Base-by-base conservation (phyloP, 2,113 vertebrate genomes). In the Ammodramus savannarum region DNA sequence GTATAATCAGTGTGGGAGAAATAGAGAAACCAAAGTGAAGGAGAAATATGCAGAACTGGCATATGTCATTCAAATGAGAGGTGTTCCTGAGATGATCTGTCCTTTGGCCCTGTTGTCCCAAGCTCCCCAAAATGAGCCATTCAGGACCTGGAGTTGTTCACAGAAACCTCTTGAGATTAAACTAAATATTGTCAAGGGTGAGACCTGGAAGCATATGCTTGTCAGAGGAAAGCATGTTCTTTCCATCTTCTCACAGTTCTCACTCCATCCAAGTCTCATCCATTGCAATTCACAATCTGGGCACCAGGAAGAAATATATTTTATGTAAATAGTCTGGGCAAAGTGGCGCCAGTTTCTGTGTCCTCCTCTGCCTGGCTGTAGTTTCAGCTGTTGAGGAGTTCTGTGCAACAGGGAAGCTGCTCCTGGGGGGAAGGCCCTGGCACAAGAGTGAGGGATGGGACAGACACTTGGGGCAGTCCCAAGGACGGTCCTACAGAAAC, bases 351-450 rank as follows among this genome's bases (percentile, higher is more conserved):
- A 36, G 0, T 81, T 54, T 57, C 39, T 66, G 13, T 38, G n/a
- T 69, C 59, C 44, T 46, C 32, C n/a, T 43, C 59, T 25, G 8
- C 31, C 29, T 80, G 51, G 57, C 32, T 81, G n/a, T 16, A 61
- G 16, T 52, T 77, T 48, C 41, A 74, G 16, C 44, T 59, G 19
- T 10, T 55, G 34, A 46, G 44, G 43, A 63, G 34, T 32, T 83
- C 63, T 55, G 0, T n/a, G 0, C 20, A 14, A 16, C 29, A 26
- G 19, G 1, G 4, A 5, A 62, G 36, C 36, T 48, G 65, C 9
- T 54, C 11, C 46, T 63, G 31, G 41, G 46, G 2, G 17, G 23
- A 39, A 51, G 41, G 26, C 54, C 44, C 1, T 13, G 61, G 32
- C 2, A 0, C 20, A 23, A 7, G 22, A 7, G 31, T 32, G 43